Evolutionary conservation across 2,113 vertebrate genomes (phyloP).

Genomic region (Eulacestoma nigropectus): DNA sequence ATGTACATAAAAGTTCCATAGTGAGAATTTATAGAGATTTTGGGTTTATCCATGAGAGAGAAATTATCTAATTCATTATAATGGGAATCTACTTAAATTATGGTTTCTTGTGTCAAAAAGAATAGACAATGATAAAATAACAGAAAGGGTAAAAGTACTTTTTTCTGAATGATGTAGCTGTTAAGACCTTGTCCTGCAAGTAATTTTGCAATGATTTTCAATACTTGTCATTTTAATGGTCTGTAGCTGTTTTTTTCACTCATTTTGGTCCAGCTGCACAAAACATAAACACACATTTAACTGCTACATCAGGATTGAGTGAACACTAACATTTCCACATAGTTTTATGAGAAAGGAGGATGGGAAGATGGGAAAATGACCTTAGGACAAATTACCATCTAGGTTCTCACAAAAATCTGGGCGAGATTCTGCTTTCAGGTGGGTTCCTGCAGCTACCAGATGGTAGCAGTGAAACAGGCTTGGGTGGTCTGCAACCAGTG

Average conservation of each 20-base stretch:
- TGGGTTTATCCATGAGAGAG: neutral
- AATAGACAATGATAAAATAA: neutral
- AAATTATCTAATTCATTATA: neutral
- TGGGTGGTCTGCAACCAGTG: neutral
- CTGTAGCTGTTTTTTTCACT: neutral
- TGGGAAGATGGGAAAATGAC: neutral
- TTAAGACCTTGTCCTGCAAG: neutral
- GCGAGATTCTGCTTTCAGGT: neutral
- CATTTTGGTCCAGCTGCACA: neutral
- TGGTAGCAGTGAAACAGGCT: neutral
- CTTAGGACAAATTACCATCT: neutral
- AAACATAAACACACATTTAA: neutral
- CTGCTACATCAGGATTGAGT: neutral
- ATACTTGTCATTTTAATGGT: neutral
- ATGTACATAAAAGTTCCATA: neutral
- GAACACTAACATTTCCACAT: neutral
- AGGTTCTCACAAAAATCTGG: neutral
- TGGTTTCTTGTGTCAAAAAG: neutral
- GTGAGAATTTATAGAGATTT: neutral
- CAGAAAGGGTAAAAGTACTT: neutral
- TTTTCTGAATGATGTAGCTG: neutral
- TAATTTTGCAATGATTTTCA: neutral
- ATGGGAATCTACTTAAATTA: neutral
- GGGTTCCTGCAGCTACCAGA: neutral
- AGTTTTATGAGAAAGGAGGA: neutral